Percentiles rank a stretch among this genome's conserved stretches.
Evolutionary conservation across 2,113 vertebrate species (phyloP).

Genomic region (Amphiprion percula): DNA sequence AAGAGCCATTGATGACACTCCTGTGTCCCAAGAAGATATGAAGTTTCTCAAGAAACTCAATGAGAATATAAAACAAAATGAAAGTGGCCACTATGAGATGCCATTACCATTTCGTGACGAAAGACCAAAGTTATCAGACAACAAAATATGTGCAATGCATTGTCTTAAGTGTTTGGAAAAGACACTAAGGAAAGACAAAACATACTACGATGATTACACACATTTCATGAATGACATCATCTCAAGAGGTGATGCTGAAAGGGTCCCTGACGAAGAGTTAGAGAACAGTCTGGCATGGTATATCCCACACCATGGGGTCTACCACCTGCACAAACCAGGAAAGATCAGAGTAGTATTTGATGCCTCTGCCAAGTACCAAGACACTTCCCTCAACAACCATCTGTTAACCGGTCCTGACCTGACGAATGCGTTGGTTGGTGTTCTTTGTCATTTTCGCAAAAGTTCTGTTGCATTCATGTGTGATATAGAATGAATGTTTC

Average conservation of each 20-base stretch:
- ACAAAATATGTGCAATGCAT: too few species aligned
- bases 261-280: not conserved
- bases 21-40: too few species aligned
- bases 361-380: not conserved
- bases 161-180: too few species aligned
- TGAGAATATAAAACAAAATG: too few species aligned
- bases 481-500: not conserved
- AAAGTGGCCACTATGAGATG: too few species aligned
- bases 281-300: not conserved
- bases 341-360: not conserved
- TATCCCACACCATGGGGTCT: not conserved
- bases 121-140: too few species aligned
- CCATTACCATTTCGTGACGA: too few species aligned
- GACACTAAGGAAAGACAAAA: too few species aligned
- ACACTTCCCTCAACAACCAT: not conserved
- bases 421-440: not conserved
- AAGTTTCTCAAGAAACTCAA: too few species aligned
- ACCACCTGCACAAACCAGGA: not conserved
- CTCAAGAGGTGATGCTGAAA: not conserved
- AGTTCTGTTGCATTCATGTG: not conserved
- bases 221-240: not conserved
- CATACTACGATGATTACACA: too few species aligned
- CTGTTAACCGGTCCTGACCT: slow-evolving; percentile 6
- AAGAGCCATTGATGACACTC: too few species aligned
- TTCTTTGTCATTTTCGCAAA: not conserved